Percentiles rank a stretch among this genome's conserved stretches.
Evolutionary conservation across 2,888 invertebrate species (phyloP).

Genomic region (Trachelus iudaicus): DNA sequence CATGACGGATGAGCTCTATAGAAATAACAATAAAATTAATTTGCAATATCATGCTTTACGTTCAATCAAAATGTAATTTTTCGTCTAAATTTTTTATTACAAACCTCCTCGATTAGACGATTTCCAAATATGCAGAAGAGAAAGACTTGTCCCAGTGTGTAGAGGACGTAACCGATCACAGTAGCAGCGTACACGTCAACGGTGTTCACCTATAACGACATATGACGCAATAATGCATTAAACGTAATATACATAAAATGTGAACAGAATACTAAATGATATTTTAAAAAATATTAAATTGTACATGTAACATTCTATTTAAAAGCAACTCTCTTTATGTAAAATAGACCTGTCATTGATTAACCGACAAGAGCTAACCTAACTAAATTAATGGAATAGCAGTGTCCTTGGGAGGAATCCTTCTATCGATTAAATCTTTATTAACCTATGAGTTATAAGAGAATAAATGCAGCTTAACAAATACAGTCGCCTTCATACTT

Average conservation of each 20-base stretch:
- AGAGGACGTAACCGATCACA: slow-evolving; percentile 82
- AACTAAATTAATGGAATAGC: not conserved
- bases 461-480: not conserved
- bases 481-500: not conserved
- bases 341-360: not conserved
- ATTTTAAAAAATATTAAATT: not conserved
- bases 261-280: not conserved
- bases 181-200: slow-evolving; percentile 83
- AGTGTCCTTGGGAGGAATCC: not conserved
- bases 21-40: slow-evolving; percentile 13
- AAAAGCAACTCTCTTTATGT: not conserved
- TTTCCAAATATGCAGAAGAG: slow-evolving; percentile 90
- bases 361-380: not conserved
- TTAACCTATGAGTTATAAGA: not conserved
- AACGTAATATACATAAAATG: not conserved
- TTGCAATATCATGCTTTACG: not conserved
- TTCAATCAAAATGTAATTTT: not conserved
- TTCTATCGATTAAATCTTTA: not conserved
- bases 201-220: slow-evolving; percentile 73
- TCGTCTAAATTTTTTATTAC: slow-evolving; percentile 1
- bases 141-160: slow-evolving; percentile 86
- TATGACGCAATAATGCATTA: not conserved
- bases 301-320: not conserved
- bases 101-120: slow-evolving; percentile 86
- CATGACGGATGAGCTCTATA: slow-evolving; percentile 89